Evolutionary conservation across 2,888 invertebrate genomes (phyloP).

Genomic region (Anticlea derivata): DNA sequence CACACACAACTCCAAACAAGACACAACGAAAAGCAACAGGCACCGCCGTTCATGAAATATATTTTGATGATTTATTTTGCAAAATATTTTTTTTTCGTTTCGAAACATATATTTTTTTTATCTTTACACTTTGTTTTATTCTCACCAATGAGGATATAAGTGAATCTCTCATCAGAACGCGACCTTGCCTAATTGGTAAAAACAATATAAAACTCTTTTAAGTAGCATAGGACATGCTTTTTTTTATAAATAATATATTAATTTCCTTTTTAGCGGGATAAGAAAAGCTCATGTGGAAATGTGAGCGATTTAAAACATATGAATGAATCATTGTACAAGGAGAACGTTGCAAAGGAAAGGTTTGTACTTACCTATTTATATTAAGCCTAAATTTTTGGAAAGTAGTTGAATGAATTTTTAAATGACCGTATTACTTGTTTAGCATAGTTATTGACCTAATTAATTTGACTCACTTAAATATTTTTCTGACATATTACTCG

Average conservation of each 20-base stretch:
- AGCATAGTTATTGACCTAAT: too few species aligned
- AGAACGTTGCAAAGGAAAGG: conserved; percentile 66
- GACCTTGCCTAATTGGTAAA: neutral
- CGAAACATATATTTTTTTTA: conserved; percentile 9
- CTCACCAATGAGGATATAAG: too few species aligned
- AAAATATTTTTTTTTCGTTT: conserved; percentile 11
- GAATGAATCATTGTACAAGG: conserved; percentile 61
- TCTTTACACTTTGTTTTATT: neutral
- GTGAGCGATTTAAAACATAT: conserved; percentile 51
- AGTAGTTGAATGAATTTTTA: too few species aligned
- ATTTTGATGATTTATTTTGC: conserved; percentile 18
- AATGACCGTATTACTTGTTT: too few species aligned
- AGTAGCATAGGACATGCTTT: neutral
- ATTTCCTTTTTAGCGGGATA: conserved; percentile 39
- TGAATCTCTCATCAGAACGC: too few species aligned
- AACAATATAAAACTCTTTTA: too few species aligned
- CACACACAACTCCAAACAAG: conserved; percentile 36
- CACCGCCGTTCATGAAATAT: conserved; percentile 41
- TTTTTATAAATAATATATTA: neutral
- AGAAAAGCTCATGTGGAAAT: conserved; percentile 40
- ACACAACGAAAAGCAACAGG: conserved; percentile 37
- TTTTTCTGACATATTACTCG: too few species aligned
- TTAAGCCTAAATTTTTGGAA: too few species aligned
- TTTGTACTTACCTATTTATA: too few species aligned
- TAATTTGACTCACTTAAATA: too few species aligned